Evolutionary conservation across 2,113 vertebrate species (phyloP).

Genomic region (human): GRCh38 chr3:78993501-78994000

Average conservation of each 20-base stretch:
- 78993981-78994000: not conserved
- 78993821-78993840: slow-evolving; percentile 41
- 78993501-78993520: slow-evolving; percentile 62
- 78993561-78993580: slow-evolving; percentile 84
- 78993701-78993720: slow-evolving; percentile 77
- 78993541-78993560: slow-evolving; percentile 83
- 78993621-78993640: slow-evolving; percentile 73
- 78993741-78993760: not conserved
- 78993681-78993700: slow-evolving; percentile 68
- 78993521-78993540: slow-evolving; percentile 77
- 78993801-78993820: slow-evolving; percentile 52
- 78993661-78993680: slow-evolving; percentile 67
- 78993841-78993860: slow-evolving; percentile 48
- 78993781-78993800: not conserved
- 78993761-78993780: not conserved
- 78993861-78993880: not conserved
- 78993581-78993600: slow-evolving; percentile 81
- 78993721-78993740: slow-evolving; percentile 29
- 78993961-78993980: not conserved
- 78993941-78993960: not conserved
- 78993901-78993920: slow-evolving; percentile 33
- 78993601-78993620: slow-evolving; percentile 79
- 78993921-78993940: slow-evolving; percentile 6
- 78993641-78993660: slow-evolving; percentile 76
- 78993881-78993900: slow-evolving; percentile 20